Evolutionary conservation across 1,140 invertebrate genomes (phyloP), one percentile per base, ranked within the genome.

Genomic region (Cyclargus thomasi): DNA sequence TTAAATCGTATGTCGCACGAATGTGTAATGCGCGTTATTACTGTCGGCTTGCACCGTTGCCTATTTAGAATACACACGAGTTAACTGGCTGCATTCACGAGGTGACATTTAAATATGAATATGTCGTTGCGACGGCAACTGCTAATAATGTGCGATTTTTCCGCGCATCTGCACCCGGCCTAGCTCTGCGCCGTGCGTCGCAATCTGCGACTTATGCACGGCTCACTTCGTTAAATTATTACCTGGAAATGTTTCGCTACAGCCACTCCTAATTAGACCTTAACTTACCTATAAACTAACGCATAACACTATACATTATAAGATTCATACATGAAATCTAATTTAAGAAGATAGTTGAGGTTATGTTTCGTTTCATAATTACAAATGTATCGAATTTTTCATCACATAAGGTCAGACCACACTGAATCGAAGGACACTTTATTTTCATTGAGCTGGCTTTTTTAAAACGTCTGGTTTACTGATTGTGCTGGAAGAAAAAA

Each of bases 51-150:
- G 17, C 53, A 17, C 55, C 55, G 55, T 20, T 59, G 55, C 17
- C 55, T 59, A 20, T 20, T 47, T 47, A 47, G 39, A 29, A 63
- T 69, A 81, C 79, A 78, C 81, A 79, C 77, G 85, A 81, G 77
- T 74, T 77, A 78, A 69, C 79, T 18, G 17, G 20, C 18, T 75
- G 74, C 80, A 81, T 73, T 76, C 74, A 74, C 78, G 74, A 73
- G 67, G 76, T 79, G 78, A 84, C 82, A 89, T 89, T 87, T 86
- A 82, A 89, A 89, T 89, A 87, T 87, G 86, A 89, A 86, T 89
- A 78, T 80, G 81, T 83, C 82, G 78, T 70, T 73, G 69, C 78
- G 74, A 75, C 78, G 74, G 75, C 81, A 73, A 68, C 75, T 67
- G 77, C 76, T 86, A 87, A 89, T 89, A 89, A 88, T 79, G 74